A percentile compares a stretch with the other conserved stretches of the same genome.
phyloP scores from a whole-genome alignment of 2,113 vertebrate genomes.

The Prionailurus viverrinus region DNA sequence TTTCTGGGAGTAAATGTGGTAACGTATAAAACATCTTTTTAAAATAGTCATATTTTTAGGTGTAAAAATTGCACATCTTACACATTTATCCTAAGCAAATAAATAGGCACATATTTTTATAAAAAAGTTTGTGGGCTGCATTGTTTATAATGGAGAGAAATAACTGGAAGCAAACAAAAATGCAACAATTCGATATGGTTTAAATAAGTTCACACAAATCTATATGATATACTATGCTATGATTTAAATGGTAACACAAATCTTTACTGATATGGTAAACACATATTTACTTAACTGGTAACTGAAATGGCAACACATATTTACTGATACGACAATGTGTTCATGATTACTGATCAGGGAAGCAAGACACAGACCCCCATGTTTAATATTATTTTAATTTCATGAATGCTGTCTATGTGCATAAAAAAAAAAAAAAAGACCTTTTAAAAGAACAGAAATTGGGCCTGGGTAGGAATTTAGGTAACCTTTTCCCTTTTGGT shows the following conservation, averaged over 20 bases:
- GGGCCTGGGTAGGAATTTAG: neutral
- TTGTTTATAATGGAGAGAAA: neutral
- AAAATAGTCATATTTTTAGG: neutral
- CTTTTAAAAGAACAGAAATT: neutral
- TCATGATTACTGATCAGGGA: neutral
- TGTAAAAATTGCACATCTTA: neutral
- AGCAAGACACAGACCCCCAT: neutral
- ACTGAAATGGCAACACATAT: neutral
- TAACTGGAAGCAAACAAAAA: neutral
- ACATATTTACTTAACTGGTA: too few relatives aligned
- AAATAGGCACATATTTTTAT: neutral
- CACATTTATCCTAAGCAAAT: neutral
- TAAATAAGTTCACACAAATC: neutral
- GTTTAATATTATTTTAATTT: conserved; percentile 13
- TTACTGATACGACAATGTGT: neutral
- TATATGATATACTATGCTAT: neutral
- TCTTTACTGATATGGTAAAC: neutral
- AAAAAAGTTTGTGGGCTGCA: neutral
- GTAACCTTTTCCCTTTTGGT: neutral
- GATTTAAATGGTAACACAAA: neutral
- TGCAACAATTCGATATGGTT: neutral
- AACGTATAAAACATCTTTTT: neutral
- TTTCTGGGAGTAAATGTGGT: neutral
- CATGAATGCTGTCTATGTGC: neutral
- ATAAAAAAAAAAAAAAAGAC: neutral